These are phyloP conservation scores for Lepidochitona cinerea DNA, from an alignment of 2,888 invertebrate species.

Conservation along the genomic window DNA sequence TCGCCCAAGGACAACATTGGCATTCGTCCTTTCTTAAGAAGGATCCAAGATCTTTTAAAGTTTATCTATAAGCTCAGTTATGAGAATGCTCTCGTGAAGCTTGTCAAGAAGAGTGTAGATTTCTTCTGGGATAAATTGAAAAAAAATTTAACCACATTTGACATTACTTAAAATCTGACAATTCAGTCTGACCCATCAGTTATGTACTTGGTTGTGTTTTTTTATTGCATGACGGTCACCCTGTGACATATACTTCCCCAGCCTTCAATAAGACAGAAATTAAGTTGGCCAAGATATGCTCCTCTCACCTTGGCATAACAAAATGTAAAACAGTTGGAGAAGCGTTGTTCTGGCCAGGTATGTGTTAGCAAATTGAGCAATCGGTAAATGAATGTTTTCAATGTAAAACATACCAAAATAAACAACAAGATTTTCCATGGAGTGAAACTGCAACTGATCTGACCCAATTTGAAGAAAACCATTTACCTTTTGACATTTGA, in stretches of 20 bases:
- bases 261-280: background rate
- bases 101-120: constrained; percentile 28
- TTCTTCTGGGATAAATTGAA: constrained; percentile 32
- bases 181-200: constrained; percentile 37
- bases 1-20: constrained; percentile 34
- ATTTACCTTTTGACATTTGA: background rate
- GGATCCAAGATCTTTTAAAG: constrained; percentile 35
- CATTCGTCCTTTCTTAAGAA: constrained; percentile 31
- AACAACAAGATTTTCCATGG: constrained; percentile 7
- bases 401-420: constrained; percentile 14
- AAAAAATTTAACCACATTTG: constrained; percentile 28
- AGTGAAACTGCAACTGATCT: constrained; percentile 9
- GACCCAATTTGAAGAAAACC: background rate
- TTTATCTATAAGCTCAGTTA: constrained; percentile 39
- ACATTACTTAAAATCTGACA: constrained; percentile 27
- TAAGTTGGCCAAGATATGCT: background rate
- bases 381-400: constrained; percentile 23
- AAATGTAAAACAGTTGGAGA: constrained; percentile 33
- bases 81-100: constrained; percentile 23
- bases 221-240: constrained; percentile 10
- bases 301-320: constrained; percentile 30
- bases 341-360: constrained; percentile 28
- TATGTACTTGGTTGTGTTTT: constrained; percentile 34
- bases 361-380: constrained; percentile 18
- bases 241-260: background rate